Conservation (phyloP, 2,797 vertebrate species). For the Decapterus maruadsi region DNA sequence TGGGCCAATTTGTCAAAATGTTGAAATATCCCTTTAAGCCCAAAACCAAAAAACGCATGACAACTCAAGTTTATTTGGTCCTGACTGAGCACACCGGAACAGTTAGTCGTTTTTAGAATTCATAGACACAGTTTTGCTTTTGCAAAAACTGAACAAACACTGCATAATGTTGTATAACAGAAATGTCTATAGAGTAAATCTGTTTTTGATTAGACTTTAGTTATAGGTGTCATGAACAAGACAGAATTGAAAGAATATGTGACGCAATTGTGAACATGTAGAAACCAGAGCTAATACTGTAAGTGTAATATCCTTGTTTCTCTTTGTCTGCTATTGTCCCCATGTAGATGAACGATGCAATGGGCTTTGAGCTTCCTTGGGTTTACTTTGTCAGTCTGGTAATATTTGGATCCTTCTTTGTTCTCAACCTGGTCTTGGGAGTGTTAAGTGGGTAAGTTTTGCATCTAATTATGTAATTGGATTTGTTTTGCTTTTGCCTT, state of each 20-base stretch:
- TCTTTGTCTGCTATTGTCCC: slow-evolving; percentile 28
- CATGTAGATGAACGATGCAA: slow-evolving; percentile 97
- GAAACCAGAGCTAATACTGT: not conserved
- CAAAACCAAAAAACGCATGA: too few species aligned
- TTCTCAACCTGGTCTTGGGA: slow-evolving; percentile 98
- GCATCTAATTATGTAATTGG: not conserved
- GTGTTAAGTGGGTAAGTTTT: slow-evolving; percentile 97
- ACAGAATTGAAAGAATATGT: not conserved
- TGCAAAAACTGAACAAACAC: too few species aligned
- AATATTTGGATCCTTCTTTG: slow-evolving; percentile 99
- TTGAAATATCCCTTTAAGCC: too few species aligned
- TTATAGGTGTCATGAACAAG: not conserved
- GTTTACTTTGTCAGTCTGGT: slow-evolving; percentile 99
- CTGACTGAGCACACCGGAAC: too few species aligned
- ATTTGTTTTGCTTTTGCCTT: not conserved
- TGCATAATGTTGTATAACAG: too few species aligned
- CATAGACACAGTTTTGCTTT: too few species aligned
- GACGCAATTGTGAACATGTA: not conserved
- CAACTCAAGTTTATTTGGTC: too few species aligned
- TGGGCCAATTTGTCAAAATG: too few species aligned
- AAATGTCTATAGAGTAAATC: too few species aligned
- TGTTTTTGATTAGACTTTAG: not conserved
- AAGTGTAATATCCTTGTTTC: not conserved
- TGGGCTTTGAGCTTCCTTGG: slow-evolving; percentile 99
- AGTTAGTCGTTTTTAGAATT: too few species aligned